Percentiles rank a stretch among this genome's conserved stretches.
These are phyloP conservation scores for Protobothrops mucrosquamatus DNA, from an alignment of 2,113 vertebrate genomes.

Conservation along the genomic window DNA sequence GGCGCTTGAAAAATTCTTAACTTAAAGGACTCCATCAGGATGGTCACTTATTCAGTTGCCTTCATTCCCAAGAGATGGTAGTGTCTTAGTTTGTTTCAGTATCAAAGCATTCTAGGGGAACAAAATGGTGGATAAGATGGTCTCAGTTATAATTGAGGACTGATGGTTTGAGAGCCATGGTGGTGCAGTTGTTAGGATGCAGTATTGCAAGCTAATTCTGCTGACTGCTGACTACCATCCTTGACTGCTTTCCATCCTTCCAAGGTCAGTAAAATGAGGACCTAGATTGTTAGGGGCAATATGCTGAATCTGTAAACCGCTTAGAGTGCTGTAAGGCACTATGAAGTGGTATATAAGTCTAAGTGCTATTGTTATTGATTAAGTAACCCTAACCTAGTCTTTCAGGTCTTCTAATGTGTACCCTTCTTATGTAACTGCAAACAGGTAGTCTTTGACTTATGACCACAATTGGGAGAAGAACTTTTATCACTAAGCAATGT, in stretches of 20 bases:
- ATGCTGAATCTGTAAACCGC: background rate
- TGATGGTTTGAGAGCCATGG: background rate
- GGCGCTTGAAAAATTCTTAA: background rate
- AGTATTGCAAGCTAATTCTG: background rate
- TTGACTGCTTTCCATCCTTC: background rate
- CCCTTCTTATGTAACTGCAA: background rate
- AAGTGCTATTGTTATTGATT: background rate
- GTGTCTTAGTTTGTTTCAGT: background rate
- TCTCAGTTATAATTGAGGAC: background rate
- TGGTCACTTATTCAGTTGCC: background rate
- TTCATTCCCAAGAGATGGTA: background rate
- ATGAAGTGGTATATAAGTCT: background rate
- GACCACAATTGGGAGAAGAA: background rate
- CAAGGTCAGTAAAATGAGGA: background rate
- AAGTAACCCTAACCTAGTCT: background rate
- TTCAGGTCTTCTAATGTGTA: background rate
- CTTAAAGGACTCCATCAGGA: background rate
- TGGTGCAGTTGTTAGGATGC: background rate
- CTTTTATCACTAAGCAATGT: background rate
- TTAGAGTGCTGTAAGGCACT: background rate
- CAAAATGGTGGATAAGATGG: background rate
- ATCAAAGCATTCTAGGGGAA: background rate
- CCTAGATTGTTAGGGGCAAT: background rate
- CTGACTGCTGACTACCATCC: background rate
- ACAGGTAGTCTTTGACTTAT: background rate